Conservation (phyloP, 2,888 invertebrate species). For the Perdita meconis region DNA sequence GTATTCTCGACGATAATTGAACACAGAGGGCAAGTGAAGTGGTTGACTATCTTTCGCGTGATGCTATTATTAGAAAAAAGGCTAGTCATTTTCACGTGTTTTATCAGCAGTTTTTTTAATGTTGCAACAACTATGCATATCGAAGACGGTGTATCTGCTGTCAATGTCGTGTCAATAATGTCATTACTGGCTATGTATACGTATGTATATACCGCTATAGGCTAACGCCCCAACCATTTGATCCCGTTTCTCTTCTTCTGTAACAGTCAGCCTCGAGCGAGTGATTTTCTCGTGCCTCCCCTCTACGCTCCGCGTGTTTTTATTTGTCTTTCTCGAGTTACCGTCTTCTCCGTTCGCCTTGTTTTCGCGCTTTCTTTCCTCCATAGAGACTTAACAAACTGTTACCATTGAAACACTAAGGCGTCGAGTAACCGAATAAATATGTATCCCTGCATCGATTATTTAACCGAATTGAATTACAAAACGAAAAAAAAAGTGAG, state of each 20-base stretch:
- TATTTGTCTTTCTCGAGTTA: constrained; percentile 17
- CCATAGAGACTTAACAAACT: neutral
- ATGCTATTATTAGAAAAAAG: neutral
- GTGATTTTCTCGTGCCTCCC: constrained; percentile 60
- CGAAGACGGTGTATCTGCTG: constrained; percentile 12
- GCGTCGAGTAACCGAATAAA: too few relatives aligned
- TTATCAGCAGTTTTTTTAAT: neutral
- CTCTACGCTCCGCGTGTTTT: constrained; percentile 1
- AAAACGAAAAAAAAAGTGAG: neutral
- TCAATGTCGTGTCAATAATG: constrained; percentile 65
- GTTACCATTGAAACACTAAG: neutral
- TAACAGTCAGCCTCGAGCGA: constrained; percentile 48
- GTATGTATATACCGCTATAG: constrained; percentile 75
- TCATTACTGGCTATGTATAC: constrained; percentile 70
- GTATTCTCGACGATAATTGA: neutral
- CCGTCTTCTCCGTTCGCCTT: neutral
- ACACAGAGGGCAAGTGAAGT: neutral
- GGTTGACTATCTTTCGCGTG: neutral
- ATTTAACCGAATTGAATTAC: too few relatives aligned
- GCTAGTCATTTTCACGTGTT: neutral
- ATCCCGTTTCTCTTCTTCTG: constrained; percentile 78
- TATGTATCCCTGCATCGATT: too few relatives aligned
- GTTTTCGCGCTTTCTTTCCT: constrained; percentile 9
- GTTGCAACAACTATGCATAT: constrained; percentile 1
- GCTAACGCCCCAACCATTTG: constrained; percentile 78